Evolutionary conservation across 1,140 invertebrate species (phyloP), one percentile per base, ranked within the genome.

Genomic region (Drosophila funebris): DNA sequence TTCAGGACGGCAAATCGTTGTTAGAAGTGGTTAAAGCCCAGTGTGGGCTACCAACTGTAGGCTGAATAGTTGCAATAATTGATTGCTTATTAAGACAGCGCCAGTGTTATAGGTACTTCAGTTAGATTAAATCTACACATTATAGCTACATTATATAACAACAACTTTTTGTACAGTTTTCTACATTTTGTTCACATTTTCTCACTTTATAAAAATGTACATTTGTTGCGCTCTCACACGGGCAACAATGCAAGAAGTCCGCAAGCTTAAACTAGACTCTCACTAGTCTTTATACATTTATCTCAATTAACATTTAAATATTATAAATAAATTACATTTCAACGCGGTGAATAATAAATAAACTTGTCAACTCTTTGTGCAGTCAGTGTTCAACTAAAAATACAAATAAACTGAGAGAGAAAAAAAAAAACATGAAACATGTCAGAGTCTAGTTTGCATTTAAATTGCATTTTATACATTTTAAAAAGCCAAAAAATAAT

Each of bases 401-500:
- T 56, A 54, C 24, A 57, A 56, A 16, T 4, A 2, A 37, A 27
- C 3, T 29, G 14, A n/a, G 4, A 14, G n/a, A 20, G 8, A 29
- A 56, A 20, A 52, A 31, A 39, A 14, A n/a, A 20, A 4, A 20
- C 37, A 27, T 43, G 14, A 48, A 37, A 27, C 16, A 7, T 18
- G 44, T 67, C 56, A 67, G 57, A 43, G 60, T 37, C 18, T 46
- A 62, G 73, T 87, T 87, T 88, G 82, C 82, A 85, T 85, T 88
- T 85, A 82, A 87, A 85, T 85, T 85, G 83, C 75, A 88, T 76
- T 66, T 74, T 44, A 66, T 66, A 41, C 52, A 57, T 22, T 50
- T 36, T 31, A n/a, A n/a, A n/a, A n/a, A n/a, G n/a, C n/a, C 27
- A 11, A 60, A 20, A 58, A 16, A 46, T 9, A 46, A 9, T 7